Base-by-base conservation (phyloP, 1,140 invertebrate genomes). In the Caerostris darwini region DNA sequence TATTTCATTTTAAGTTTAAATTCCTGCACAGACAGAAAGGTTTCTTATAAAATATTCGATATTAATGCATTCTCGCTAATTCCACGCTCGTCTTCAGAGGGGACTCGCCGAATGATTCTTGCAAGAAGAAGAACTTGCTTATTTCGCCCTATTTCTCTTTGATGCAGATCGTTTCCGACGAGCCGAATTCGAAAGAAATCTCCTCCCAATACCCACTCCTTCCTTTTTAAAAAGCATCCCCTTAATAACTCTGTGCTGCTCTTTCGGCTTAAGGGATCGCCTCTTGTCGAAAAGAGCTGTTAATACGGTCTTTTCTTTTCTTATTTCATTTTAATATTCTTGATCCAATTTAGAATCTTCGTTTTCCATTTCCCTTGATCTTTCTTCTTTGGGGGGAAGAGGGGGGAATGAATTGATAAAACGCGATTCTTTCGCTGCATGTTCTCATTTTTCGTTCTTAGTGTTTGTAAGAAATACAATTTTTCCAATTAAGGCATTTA, bases 321-420 rank as follows among this genome's bases (percentile, higher is more conserved):
- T 19, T 19, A 7, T 71, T 71, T 19, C 6, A 6, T 71, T 71
- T 71, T 71, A 71, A 71, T n/a, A 3, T 71, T 34, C 7, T n/a
- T 71, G 19, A 71, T 71, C n/a, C n/a, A 71, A 71, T 71, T 71
- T 71, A 19, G 67, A 71, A 19, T 71, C 19, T 69, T 34, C 19
- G 6, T 8, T 8, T 34, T 71, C n/a, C 67, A 71, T 71, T 71
- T 71, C 19, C n/a, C 19, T 71, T 71, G 67, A 71, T 71, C 67
- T 71, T 19, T 34, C 34, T 34, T 2, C 34, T 2, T 2, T 69
- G 5, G 67, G 67, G 8, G 7, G 8, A 69, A 69, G 67, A 10
- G 67, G 4, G 19, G 12, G 17, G 17, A 4, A 64, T 10, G 61
- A 10, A 14, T 64, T 64, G 5, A 0, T 64, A 64, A 12, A 64